Evolutionary conservation across 2,797 vertebrate species (phyloP).

Genomic region (Peromyscus eremicus): DNA sequence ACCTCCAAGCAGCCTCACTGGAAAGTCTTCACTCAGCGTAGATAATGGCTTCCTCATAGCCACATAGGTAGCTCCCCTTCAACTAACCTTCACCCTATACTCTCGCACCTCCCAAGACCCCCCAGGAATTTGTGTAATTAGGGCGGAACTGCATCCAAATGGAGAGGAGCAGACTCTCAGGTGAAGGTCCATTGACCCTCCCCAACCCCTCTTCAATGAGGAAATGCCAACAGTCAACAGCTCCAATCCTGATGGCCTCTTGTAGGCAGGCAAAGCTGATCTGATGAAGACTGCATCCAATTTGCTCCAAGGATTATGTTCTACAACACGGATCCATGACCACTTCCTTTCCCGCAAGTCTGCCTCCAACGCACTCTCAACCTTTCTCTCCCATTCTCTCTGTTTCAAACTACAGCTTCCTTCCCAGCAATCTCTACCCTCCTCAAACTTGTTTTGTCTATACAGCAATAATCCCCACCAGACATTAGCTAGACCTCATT

Average conservation of each 20-base stretch:
- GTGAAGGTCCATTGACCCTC: neutral
- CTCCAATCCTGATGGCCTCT: neutral
- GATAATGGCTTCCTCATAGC: neutral
- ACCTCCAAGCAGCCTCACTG: neutral
- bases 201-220: neutral
- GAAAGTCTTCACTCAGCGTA: neutral
- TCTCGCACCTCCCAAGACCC: neutral
- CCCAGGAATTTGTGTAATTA: neutral
- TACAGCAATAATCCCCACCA: neutral
- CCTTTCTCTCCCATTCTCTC: neutral
- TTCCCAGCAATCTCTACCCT: neutral
- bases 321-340: neutral
- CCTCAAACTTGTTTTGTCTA: constrained; percentile 6
- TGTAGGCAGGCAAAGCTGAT: neutral
- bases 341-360: neutral
- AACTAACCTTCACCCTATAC: neutral
- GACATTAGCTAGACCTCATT: neutral
- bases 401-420: neutral
- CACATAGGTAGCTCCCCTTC: neutral
- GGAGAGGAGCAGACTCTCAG: neutral
- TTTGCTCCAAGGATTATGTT: neutral
- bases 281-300: neutral
- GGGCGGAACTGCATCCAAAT: neutral
- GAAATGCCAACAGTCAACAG: neutral
- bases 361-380: neutral